These are phyloP conservation scores for Anadara kagoshimensis DNA, from an alignment of 1,140 invertebrate genomes.

Conservation along the genomic window DNA sequence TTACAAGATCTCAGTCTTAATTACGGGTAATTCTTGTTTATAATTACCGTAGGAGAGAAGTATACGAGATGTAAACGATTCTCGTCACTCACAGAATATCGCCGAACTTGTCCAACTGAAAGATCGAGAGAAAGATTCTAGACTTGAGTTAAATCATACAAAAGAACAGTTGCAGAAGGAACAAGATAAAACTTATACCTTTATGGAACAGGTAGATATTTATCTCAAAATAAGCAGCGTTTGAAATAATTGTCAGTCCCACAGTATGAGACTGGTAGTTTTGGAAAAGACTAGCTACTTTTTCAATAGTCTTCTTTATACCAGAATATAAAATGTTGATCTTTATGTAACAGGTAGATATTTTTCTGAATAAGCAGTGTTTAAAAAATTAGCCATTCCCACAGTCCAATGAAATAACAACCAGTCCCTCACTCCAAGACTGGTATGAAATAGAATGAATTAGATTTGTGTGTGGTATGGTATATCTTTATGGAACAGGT, in stretches of 20 bases:
- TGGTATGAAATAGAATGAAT: too few species aligned
- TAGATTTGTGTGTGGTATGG: too few species aligned
- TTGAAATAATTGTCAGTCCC: too few species aligned
- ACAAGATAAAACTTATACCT: constrained; percentile 53
- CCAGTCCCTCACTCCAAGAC: too few species aligned
- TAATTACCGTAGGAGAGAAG: constrained; percentile 62
- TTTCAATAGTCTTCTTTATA: too few species aligned
- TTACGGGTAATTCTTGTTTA: neutral
- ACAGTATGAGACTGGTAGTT: too few species aligned
- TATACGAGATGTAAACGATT: constrained; percentile 57
- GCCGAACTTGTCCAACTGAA: constrained; percentile 56
- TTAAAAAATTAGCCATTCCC: too few species aligned
- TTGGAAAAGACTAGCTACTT: too few species aligned
- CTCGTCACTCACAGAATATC: constrained; percentile 52
- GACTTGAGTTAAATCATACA: constrained; percentile 60
- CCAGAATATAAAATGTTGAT: neutral
- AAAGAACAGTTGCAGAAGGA: constrained; percentile 60
- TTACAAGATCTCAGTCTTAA: too few species aligned
- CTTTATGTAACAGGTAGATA: neutral
- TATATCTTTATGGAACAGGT: constrained; percentile 64
- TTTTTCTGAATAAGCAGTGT: neutral
- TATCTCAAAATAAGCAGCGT: too few species aligned
- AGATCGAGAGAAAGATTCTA: constrained; percentile 59
- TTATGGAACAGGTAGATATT: constrained; percentile 58
- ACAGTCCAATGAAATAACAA: too few species aligned